phyloP scores from a whole-genome alignment of 2,797 vertebrate species.

The Syndactyla subalaris region DNA sequence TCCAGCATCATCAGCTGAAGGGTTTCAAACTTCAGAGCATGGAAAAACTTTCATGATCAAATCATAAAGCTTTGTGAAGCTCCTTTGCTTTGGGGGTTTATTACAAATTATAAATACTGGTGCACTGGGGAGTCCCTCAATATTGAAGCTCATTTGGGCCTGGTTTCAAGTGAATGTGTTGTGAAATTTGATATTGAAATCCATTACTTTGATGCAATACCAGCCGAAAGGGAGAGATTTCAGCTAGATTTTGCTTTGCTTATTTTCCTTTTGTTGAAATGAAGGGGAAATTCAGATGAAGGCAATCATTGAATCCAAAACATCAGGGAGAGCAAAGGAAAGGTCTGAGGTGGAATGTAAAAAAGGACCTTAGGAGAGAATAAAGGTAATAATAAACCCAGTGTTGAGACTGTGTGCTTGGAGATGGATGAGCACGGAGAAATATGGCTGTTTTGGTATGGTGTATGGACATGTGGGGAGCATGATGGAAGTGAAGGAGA shows the following conservation, averaged over 20 bases:
- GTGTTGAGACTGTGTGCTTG: not conserved
- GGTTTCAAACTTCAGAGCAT: not conserved
- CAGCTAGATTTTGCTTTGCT: not conserved
- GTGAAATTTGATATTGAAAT: slow-evolving; percentile 22
- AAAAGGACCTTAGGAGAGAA: not conserved
- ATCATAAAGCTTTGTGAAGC: not conserved
- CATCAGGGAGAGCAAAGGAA: not conserved
- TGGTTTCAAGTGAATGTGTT: not conserved
- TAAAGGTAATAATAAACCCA: not conserved
- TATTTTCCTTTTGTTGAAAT: not conserved
- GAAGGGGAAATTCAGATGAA: not conserved
- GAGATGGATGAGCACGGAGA: not conserved
- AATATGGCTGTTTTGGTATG: not conserved
- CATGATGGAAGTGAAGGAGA: not conserved
- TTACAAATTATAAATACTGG: not conserved
- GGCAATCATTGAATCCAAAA: not conserved
- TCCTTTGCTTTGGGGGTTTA: not conserved
- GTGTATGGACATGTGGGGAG: not conserved
- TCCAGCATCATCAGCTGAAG: not conserved
- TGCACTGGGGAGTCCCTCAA: not conserved
- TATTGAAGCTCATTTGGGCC: not conserved
- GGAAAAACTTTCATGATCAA: not conserved
- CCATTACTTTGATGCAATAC: not conserved
- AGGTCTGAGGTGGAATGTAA: not conserved
- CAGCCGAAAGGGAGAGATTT: not conserved